Base-by-base conservation (phyloP, 37 sponge, comb jelly and placozoan genomes). In the Haliclona indistincta region DNA sequence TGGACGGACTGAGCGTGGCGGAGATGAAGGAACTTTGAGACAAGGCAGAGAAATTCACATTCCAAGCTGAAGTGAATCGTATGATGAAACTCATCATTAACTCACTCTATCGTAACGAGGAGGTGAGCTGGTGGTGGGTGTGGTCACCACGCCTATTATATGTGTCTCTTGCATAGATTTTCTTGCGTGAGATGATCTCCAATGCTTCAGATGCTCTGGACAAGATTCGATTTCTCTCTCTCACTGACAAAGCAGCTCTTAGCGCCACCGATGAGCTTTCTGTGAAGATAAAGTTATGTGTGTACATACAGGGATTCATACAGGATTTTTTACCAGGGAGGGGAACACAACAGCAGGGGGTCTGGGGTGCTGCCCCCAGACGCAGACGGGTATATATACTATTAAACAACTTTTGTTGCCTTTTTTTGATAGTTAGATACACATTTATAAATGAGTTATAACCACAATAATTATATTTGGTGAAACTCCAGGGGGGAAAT, bases 31-130 rank as follows among this genome's bases (percentile, higher is more conserved):
- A 89, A 64, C 81, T 98, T 70, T 52, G 96, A 38, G 99, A 95
- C 0, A 55, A 67, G 35, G 91, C 96, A 2, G 96, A 96, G 85
- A 98, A 98, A 80, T 83, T 84, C 67, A 77, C 73, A 25, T 98
- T 93, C 65, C 89, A 93, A 51, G 99, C 96, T 33, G 99, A 98
- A 72, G 99, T 98, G 30, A 88, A 95, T 82, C 89, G 94, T 20
- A 98, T 98, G 99, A 98, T 98, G 99, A 98, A 95, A 74, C 88
- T 98, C 51, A 98, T 98, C 75, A 98, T 98, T 71, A 98, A 98
- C 83, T 95, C 96, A 3, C 83, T 98, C 52, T 98, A 98, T 80
- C 68, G 99, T 32, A 98, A 98, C 82, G 95, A 98, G 44, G 99
- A 95, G 92, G 96, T 92, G 75, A 0, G 78, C n/a, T n/a, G n/a